phyloP scores from a whole-genome alignment of 2,797 vertebrate genomes.

The Rhodeus uyekii region DNA sequence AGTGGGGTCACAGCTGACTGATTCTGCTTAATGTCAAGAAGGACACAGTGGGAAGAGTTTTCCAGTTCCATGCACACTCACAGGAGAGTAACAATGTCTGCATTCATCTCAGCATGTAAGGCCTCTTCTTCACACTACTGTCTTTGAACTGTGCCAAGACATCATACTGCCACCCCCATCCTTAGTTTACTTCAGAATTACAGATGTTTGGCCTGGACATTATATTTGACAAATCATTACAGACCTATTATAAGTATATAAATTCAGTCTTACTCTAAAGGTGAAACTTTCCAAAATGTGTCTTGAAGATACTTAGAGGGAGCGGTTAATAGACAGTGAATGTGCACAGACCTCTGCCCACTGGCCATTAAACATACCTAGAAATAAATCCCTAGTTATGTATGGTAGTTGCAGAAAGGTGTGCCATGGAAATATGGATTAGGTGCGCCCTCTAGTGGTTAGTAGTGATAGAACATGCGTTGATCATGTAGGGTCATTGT shows the following conservation, averaged over 20 bases:
- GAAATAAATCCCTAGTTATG: background rate
- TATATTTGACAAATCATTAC: background rate
- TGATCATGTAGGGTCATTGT: background rate
- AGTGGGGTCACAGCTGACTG: slow-evolving; percentile 56
- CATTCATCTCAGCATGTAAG: slow-evolving; percentile 53
- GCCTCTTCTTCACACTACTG: slow-evolving; percentile 41
- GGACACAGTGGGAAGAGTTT: slow-evolving; percentile 51
- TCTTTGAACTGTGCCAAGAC: slow-evolving; percentile 32
- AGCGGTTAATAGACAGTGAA: background rate
- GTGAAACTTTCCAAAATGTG: background rate
- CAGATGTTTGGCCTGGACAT: background rate
- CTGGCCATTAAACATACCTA: background rate
- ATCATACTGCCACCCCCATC: slow-evolving; percentile 34
- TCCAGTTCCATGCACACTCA: slow-evolving; percentile 37
- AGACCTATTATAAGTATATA: background rate
- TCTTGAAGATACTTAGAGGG: background rate
- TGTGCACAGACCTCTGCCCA: background rate
- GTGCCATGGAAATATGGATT: background rate
- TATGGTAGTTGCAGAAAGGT: background rate
- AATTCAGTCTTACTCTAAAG: background rate
- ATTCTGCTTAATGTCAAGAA: slow-evolving; percentile 55
- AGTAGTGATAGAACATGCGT: background rate
- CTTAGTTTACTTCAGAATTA: background rate
- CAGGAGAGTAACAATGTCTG: slow-evolving; percentile 41
- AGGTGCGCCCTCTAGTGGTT: background rate